Base-by-base conservation (phyloP, 2,888 invertebrate genomes). In the Drosophila kuntzei region DNA sequence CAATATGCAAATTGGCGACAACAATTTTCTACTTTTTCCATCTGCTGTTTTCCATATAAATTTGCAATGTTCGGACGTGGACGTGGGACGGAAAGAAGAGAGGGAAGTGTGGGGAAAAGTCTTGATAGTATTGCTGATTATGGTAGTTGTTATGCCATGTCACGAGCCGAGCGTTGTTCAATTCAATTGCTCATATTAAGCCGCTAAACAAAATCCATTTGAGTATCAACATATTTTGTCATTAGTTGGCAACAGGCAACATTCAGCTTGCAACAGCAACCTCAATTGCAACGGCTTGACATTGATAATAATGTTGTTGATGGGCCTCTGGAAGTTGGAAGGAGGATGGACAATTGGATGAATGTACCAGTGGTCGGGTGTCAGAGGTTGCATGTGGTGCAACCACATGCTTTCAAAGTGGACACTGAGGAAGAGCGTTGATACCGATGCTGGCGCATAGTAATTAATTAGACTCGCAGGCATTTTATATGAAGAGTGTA, bases 381-480 rank as follows among this genome's bases (percentile, higher is more conserved):
- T 32, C 51, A 34, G n/a, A n/a, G n/a, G n/a, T n/a, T 36, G 39
- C 12, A 5, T 51, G 51, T 22, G 51, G 32, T 32, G 51, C 55
- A 57, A 51, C 77, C 68, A 16, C 81, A 77, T 5, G 37, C n/a
- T 27, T 16, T 16, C 29, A 32, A 12, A 25, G 25, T 32, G 18
- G 12, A 47, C 7, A 29, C 16, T n/a, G 12, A 47, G 29, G 41
- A 41, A 14, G 41, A 41, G 18, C 51, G 39, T 53, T 53, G 51
- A 39, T 39, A 39, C 39, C 51, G 53, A 20, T 39, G 29, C 25
- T 55, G 43, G 43, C 16, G 55, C 44, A 55, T 20, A 22, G 55
- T 88, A 88, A 89, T 86, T 86, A 89, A 86, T 86, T 86, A 89
- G 89, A 89, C 86, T 86, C 65, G 87, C 80, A 86, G 90, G 89